Conservation (phyloP, 2,113 vertebrate genomes). For the Oncorhynchus gorbuscha region DNA sequence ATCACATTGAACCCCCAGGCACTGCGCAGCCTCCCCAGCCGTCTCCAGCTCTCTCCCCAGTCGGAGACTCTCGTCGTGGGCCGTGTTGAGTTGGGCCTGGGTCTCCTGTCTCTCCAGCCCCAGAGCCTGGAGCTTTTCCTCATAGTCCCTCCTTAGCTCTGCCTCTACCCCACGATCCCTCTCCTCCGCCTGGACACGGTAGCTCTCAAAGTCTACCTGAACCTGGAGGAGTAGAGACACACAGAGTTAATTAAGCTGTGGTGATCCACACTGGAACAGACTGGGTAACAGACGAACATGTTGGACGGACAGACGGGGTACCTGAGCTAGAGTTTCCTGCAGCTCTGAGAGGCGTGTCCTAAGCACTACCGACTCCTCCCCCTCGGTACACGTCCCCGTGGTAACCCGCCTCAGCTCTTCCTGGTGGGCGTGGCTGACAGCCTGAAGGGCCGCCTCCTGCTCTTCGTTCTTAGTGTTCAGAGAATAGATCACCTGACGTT, state of each 20-base stretch:
- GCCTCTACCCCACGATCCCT: constrained; percentile 64
- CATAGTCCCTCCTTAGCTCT: constrained; percentile 62
- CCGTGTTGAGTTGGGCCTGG: constrained; percentile 49
- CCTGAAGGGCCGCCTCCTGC: constrained; percentile 81
- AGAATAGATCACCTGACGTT: constrained; percentile 88
- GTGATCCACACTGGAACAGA: no score
- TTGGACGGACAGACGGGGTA: constrained; percentile 60
- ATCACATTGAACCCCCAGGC: constrained; percentile 67
- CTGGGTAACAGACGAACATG: not conserved
- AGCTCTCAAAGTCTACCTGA: constrained; percentile 67
- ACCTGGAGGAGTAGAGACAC: constrained; percentile 47
- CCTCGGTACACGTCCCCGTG: constrained; percentile 80
- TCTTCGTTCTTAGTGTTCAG: constrained; percentile 94
- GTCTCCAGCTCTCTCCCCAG: constrained; percentile 73
- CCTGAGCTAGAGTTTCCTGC: constrained; percentile 84
- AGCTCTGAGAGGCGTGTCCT: constrained; percentile 81
- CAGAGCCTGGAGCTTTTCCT: constrained; percentile 61
- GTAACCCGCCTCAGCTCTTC: constrained; percentile 82
- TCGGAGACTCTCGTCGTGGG: constrained; percentile 67
- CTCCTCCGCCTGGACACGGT: constrained; percentile 71
- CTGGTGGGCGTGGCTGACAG: constrained; percentile 81
- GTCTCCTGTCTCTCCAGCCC: constrained; percentile 53
- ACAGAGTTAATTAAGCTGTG: not conserved
- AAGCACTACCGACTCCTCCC: constrained; percentile 69
- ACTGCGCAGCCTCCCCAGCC: constrained; percentile 67